Base-by-base conservation (phyloP, 2,797 vertebrate genomes). In the Oryzias dopingdopingensis region DNA sequence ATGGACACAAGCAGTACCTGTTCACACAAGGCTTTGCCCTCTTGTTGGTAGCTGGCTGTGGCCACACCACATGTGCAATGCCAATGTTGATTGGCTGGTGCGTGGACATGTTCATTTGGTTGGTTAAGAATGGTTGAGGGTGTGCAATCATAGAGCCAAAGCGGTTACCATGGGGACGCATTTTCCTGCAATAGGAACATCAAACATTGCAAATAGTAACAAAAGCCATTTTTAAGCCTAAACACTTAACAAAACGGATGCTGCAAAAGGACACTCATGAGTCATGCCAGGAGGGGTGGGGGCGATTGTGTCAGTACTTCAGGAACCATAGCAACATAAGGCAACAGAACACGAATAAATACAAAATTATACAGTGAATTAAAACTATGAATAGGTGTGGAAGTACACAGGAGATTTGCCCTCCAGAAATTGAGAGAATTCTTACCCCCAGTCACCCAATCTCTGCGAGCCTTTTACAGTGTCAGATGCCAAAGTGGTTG, bases 31-130 rank as follows among this genome's bases (percentile, higher is more conserved):
- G 91, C 87, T 94, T 97, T 75, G 93, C 93, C 89, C 95, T 94
- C 89, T 97, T 98, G 83, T 93, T 93, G 79, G 94, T 89, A 72
- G 95, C 90, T 70, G 92, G 95, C 84, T 98, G 97, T 56, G 96
- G 95, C 97, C 97, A 99, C 80, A 99, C 93, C 57, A 98, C 95
- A 42, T 97, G 97, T 87, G 97, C 96, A 73, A 99, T 97, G 84
- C 97, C 96, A 91, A 99, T 94, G 64, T 94, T 98, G 84, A 99
- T 94, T 65, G 96, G 96, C 88, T 98, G 96, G 78, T 96, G 95
- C 79, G 94, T 94, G 42, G 97, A 95, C 85, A 99, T 89, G 73
- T 95, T 93, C 92, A 99, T 96, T 87, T 98, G 96, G 92, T 95
- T 98, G 80, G 95, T 93, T 88, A 98, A 80, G 70, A 98, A 94